Evolutionary conservation across 2,888 invertebrate genomes (phyloP).

Genomic region (Pantelozetes paolii): DNA sequence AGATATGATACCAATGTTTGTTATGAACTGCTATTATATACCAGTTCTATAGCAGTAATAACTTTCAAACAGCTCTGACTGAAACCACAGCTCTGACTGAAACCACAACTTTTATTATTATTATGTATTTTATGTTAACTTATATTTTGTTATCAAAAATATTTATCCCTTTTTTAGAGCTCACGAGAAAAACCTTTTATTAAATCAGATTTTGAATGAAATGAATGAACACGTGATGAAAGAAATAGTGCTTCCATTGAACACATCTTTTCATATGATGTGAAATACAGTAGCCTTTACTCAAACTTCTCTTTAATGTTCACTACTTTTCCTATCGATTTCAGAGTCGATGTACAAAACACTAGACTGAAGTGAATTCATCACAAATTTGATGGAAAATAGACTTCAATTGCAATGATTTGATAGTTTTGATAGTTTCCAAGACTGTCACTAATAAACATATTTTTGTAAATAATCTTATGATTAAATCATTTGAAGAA

Average conservation of each 20-base stretch:
- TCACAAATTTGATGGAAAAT: too few relatives aligned
- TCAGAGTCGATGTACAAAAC: too few relatives aligned
- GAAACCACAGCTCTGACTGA: not conserved
- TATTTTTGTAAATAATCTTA: too few relatives aligned
- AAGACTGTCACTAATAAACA: too few relatives aligned
- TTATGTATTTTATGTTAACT: not conserved
- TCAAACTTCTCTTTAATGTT: too few relatives aligned
- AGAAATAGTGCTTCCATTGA: not conserved
- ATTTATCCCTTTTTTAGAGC: slow-evolving; percentile 3
- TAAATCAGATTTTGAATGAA: not conserved
- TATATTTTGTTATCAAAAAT: not conserved
- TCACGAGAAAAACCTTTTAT: slow-evolving; percentile 11
- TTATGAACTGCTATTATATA: slow-evolving; percentile 4
- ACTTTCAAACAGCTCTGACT: not conserved
- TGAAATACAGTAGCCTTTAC: slow-evolving; percentile 17
- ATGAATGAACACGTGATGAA: slow-evolving; percentile 6
- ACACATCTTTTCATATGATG: not conserved
- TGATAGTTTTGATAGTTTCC: too few relatives aligned
- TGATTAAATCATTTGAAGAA: too few relatives aligned
- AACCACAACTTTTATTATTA: not conserved
- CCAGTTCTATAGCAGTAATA: not conserved
- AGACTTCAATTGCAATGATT: too few relatives aligned
- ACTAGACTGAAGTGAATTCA: too few relatives aligned
- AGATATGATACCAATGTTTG: slow-evolving; percentile 30
- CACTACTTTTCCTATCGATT: too few relatives aligned